Evolutionary conservation across 2,888 invertebrate genomes (phyloP).

Genomic region (Aspidiotus destructor): DNA sequence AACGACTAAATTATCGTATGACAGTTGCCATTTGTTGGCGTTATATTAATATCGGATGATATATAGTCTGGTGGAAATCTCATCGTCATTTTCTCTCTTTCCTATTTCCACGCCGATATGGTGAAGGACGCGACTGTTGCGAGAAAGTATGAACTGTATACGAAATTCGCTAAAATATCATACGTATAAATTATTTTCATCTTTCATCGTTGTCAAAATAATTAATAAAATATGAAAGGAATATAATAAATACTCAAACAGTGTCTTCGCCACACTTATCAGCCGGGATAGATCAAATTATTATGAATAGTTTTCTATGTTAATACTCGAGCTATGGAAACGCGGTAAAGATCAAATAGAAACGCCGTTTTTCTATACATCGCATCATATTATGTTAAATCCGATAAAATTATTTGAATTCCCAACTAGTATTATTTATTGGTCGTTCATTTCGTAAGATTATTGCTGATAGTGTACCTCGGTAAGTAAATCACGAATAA

Average conservation of each 20-base stretch:
- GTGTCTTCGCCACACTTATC: conserved; percentile 15
- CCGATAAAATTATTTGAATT: conserved; percentile 16
- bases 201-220: not conserved
- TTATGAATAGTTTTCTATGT: conserved; percentile 20
- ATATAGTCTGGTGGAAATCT: too few species aligned
- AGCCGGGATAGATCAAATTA: conserved; percentile 25
- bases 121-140: too few species aligned
- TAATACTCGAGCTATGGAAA: conserved; percentile 11
- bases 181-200: too few species aligned
- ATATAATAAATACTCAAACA: not conserved
- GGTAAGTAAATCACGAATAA: too few species aligned
- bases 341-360: conserved; percentile 21
- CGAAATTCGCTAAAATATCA: too few species aligned
- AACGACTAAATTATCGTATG: too few species aligned
- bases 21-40: too few species aligned
- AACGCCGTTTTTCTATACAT: not conserved
- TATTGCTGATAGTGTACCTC: too few species aligned
- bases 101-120: too few species aligned
- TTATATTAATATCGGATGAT: too few species aligned
- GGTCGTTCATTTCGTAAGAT: not conserved
- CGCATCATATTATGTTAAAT: not conserved
- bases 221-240: conserved; percentile 16
- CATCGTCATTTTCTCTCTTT: too few species aligned
- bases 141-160: too few species aligned
- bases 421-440: conserved; percentile 14